phyloP scores from a whole-genome alignment of 2,113 vertebrate genomes.

The Aramus guarauna region DNA sequence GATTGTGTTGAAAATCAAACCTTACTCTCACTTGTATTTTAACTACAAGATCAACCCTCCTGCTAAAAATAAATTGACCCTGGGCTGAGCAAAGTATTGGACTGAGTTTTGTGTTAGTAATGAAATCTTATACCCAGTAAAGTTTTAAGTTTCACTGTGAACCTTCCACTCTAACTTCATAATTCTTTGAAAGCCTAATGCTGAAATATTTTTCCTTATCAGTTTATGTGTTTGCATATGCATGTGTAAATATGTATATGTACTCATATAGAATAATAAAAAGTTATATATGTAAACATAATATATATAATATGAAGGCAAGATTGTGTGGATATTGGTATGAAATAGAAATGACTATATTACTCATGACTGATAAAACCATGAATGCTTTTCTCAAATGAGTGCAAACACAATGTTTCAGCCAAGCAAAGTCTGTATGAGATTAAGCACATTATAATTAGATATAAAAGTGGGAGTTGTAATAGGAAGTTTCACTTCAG shows the following conservation, averaged over 20 bases:
- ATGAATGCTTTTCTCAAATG: neutral
- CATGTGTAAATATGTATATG: neutral
- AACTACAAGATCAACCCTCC: neutral
- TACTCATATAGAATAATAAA: neutral
- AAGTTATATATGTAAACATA: neutral
- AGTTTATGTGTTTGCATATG: neutral
- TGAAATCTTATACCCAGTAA: conserved; percentile 34
- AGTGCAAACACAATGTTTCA: neutral
- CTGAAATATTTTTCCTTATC: conserved; percentile 33
- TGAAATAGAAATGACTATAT: neutral
- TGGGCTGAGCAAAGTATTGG: neutral
- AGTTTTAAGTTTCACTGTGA: conserved; percentile 41
- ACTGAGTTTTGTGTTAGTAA: conserved; percentile 21
- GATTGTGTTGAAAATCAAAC: neutral
- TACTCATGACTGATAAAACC: conserved; percentile 17
- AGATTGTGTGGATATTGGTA: neutral
- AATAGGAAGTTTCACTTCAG: neutral
- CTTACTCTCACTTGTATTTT: neutral
- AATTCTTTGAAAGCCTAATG: conserved; percentile 31
- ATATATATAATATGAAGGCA: neutral
- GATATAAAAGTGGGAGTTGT: neutral
- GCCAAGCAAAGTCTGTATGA: neutral
- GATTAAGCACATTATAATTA: neutral
- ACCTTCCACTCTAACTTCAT: conserved; percentile 35
- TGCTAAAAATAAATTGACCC: conserved; percentile 52